Evolutionary conservation across 1,140 invertebrate genomes (phyloP), one percentile per base, ranked within the genome.

Genomic region (Pogonus chalceus): DNA sequence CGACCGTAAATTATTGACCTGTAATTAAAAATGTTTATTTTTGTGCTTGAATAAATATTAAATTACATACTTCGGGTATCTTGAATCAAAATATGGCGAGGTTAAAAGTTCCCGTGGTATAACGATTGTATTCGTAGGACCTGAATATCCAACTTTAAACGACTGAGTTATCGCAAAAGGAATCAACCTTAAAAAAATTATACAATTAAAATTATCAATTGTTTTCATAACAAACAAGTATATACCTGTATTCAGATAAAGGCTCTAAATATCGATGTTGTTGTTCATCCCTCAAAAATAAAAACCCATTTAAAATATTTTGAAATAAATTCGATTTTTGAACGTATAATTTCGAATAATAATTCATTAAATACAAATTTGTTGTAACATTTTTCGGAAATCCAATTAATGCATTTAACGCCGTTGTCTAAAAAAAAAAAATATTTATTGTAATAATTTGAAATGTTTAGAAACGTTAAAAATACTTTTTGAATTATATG

Each of bases 261-360:
- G 65, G 65, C 2, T 56, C 56, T 1, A 57, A 60, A 9, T 70
- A 56, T 14, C 64, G 52, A 18, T 51, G 60, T 51, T 72, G 64
- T 26, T 65, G 57, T 26, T 65, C 56, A 37, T 68, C 63, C 20
- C 62, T 55, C 4, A 63, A 16, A 56, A 76, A 77, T 2, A 52
- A 53, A 23, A 74, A 67, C 2, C 68, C 69, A 59, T 69, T 70
- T 39, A 65, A 60, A 2, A 76, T 61, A 54, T 75, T 77, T 46
- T 67, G 62, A 55, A 79, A 78, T 39, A 78, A 72, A 57, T 78
- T 72, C 46, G 70, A 65, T 53, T 72, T 76, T 51, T 76, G 69
- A 18, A 77, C 63, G 16, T 64, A 69, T 43, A 79, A 61, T 20
- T 67, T 59, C 3, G 57, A 64, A 60, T 78, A 78, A 53, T 73